Base-by-base conservation (phyloP, 2,113 vertebrate genomes). In the Oenanthe oenanthe region DNA sequence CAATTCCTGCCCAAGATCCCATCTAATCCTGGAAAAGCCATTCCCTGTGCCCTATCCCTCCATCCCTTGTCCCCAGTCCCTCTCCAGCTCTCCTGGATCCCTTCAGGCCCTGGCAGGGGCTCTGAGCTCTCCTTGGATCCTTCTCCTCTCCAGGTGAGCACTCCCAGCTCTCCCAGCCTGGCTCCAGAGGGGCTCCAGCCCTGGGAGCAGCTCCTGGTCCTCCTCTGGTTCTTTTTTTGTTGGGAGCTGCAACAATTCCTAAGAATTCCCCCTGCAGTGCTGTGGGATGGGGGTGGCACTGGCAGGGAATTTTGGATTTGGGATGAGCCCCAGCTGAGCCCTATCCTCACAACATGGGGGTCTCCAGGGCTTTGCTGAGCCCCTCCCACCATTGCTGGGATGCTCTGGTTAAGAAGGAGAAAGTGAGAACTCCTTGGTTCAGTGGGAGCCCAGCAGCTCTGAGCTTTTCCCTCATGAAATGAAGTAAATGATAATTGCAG, bases 381-480 rank as follows among this genome's bases (percentile, higher is more conserved):
- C 78, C 28, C 9, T 11, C 34, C 12, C 0, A 0, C 4, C 2
- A 0, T 18, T 36, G 4, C 2, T 4, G 38, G 31, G 45, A 38
- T 66, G 50, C 36, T 66, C 9, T 58, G 82, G 8, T 25, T 31
- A 10, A 57, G 22, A 1, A 53, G 17, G 13, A 22, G 19, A 5
- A 60, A 19, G 7, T 29, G 45, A 31, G 77, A 29, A 10, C 6
- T 31, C 34, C 57, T 36, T 11, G 20, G 22, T 36, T 34, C 10
- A 12, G n/a, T 12, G n/a, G 20, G 66, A 71, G 12, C 21, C 20
- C 7, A 7, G 22, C 6, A 31, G 45, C 38, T 72, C 2, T 0
- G 19, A 53, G 50, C 50, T 34, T 36, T 76, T 43, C 36, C 32
- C 11, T 56, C 2, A 2, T 17, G 1, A 61, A 77, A 9, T 56